Evolutionary conservation across 2,797 vertebrate genomes (phyloP).

Genomic region (Pagetopsis macropterus): DNA sequence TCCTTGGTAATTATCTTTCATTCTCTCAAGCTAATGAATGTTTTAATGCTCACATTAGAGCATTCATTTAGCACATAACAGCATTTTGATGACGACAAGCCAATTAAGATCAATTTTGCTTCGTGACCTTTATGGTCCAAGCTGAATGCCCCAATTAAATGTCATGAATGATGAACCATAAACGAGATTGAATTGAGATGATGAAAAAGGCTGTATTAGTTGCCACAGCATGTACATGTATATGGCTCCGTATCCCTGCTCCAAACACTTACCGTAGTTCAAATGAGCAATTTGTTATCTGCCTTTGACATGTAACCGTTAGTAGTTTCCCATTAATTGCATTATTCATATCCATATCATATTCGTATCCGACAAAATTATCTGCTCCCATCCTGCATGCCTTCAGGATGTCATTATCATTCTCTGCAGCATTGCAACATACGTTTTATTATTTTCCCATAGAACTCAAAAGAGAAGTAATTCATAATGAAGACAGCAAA

Average conservation of each 20-base stretch:
- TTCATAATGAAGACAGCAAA: slow-evolving; percentile 74
- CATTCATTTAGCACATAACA: slow-evolving; percentile 85
- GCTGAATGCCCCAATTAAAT: slow-evolving; percentile 81
- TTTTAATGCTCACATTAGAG: slow-evolving; percentile 85
- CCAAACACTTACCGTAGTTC: slow-evolving; percentile 44
- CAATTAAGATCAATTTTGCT: slow-evolving; percentile 85
- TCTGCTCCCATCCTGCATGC: slow-evolving; percentile 48
- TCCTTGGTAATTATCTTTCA: slow-evolving; percentile 81
- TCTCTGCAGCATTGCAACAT: slow-evolving; percentile 52
- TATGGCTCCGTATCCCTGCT: slow-evolving; percentile 18
- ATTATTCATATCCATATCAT: slow-evolving; percentile 69
- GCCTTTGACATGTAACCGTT: slow-evolving; percentile 60
- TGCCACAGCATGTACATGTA: slow-evolving; percentile 23
- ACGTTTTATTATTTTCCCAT: slow-evolving; percentile 59
- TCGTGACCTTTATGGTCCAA: slow-evolving; percentile 82
- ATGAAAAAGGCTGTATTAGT: slow-evolving; percentile 26
- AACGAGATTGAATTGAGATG: slow-evolving; percentile 66
- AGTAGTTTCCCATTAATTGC: slow-evolving; percentile 63
- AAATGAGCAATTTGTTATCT: slow-evolving; percentile 65
- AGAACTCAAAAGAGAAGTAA: slow-evolving; percentile 70
- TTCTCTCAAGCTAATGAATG: slow-evolving; percentile 83
- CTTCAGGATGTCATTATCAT: slow-evolving; percentile 67
- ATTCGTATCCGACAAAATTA: slow-evolving; percentile 63
- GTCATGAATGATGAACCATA: slow-evolving; percentile 75
- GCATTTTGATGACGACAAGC: slow-evolving; percentile 85